These are phyloP conservation scores for Poecilia wingei DNA, from an alignment of 2,797 vertebrate genomes.

Conservation along the genomic window DNA sequence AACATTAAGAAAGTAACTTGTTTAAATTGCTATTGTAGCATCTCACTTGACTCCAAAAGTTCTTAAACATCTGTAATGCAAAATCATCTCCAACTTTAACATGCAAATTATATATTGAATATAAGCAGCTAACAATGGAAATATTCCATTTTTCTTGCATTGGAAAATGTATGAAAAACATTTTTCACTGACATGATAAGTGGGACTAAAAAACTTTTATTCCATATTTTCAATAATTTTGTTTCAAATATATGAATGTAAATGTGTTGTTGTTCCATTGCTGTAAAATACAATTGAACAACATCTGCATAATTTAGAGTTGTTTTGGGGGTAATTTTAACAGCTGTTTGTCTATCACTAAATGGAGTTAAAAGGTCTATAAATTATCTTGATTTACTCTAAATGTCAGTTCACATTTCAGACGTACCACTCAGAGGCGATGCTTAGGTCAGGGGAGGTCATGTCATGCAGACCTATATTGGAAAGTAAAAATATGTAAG, in stretches of 20 bases:
- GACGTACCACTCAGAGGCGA: slow-evolving; percentile 91
- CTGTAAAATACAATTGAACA: background rate
- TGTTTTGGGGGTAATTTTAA: background rate
- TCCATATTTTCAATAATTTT: background rate
- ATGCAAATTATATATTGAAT: background rate
- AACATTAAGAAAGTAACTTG: background rate
- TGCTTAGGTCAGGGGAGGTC: slow-evolving; percentile 89
- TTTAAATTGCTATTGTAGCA: background rate
- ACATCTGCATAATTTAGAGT: background rate
- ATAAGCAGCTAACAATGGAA: background rate
- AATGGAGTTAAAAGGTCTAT: background rate
- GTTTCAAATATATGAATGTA: background rate
- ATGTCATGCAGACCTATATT: slow-evolving; percentile 90
- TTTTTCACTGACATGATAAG: background rate
- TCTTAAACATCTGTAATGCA: background rate
- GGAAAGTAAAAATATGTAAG: background rate
- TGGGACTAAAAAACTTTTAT: background rate
- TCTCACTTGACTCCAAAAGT: background rate
- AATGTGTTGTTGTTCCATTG: background rate
- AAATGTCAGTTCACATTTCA: background rate
- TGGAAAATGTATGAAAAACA: background rate
- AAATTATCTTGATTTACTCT: background rate
- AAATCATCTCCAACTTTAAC: background rate
- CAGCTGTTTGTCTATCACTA: background rate
- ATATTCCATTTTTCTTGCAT: too few relatives aligned